Conservation (phyloP, 2,113 vertebrate genomes). For the Cebidichthys violaceus region DNA sequence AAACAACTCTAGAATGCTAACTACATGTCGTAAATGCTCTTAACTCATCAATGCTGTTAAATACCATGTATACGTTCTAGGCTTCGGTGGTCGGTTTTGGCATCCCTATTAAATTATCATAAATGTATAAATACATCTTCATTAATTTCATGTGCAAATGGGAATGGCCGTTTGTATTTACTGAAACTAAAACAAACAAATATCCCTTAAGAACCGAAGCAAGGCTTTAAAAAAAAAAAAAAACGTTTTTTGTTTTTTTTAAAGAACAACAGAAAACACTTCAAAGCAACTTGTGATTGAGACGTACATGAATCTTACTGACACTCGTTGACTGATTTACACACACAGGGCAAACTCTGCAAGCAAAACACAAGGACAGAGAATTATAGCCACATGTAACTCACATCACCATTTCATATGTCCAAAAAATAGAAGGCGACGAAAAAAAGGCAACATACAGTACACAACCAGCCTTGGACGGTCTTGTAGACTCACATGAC, state of each 20-base stretch:
- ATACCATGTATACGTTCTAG: constrained; percentile 79
- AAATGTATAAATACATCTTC: constrained; percentile 86
- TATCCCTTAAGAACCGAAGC: constrained; percentile 84
- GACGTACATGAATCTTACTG: constrained; percentile 69
- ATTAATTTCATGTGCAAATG: constrained; percentile 86
- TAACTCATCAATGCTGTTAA: constrained; percentile 80
- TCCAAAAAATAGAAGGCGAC: constrained; percentile 60
- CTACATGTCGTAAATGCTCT: constrained; percentile 80
- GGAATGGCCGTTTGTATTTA: constrained; percentile 80
- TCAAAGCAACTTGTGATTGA: constrained; percentile 56
- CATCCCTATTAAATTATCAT: constrained; percentile 83
- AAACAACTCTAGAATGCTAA: constrained; percentile 81
- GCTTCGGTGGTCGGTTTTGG: constrained; percentile 80
- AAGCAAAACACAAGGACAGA: constrained; percentile 71
- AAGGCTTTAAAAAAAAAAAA: constrained; percentile 31
- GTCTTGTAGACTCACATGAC: constrained; percentile 62
- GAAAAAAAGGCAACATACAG: constrained; percentile 71
- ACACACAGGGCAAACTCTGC: constrained; percentile 63
- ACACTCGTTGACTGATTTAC: constrained; percentile 69
- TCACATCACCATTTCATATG: constrained; percentile 66
- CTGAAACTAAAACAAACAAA: constrained; percentile 78
- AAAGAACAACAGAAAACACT: constrained; percentile 63
- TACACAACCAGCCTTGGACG: constrained; percentile 72
- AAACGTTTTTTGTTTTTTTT: constrained; percentile 23
- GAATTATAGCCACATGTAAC: constrained; percentile 60